Conservation (phyloP, 2,113 vertebrate genomes). For the Otolemur garnettii region DNA sequence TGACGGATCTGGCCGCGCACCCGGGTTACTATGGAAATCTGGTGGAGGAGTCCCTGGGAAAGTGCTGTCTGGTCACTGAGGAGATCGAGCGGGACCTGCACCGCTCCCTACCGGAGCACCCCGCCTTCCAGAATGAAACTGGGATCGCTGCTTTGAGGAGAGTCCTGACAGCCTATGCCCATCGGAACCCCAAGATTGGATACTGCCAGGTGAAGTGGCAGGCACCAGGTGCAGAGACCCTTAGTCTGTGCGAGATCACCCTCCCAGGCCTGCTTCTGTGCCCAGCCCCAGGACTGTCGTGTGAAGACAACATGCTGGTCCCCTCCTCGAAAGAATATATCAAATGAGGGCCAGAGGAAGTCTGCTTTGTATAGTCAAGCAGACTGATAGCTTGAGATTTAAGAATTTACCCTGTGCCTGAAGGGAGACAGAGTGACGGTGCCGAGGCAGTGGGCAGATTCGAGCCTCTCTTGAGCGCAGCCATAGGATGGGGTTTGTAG, state of each 20-base stretch:
- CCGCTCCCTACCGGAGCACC: constrained; percentile 97
- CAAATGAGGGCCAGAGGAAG: accelerated
- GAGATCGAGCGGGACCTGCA: constrained; percentile 98
- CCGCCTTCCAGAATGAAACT: constrained; percentile 95
- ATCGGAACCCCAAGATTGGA: constrained; percentile 97
- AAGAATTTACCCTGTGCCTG: accelerated
- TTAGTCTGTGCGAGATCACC: not conserved
- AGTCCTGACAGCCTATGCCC: constrained; percentile 95
- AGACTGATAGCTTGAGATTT: too few relatives aligned
- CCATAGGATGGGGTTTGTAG: accelerated
- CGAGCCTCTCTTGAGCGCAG: not conserved
- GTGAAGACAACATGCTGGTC: not conserved
- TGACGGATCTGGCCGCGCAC: constrained; percentile 90
- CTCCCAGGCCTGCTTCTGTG: accelerated
- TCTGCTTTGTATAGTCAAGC: accelerated
- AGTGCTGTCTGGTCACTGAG: constrained; percentile 92
- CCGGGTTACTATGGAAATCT: constrained; percentile 92
- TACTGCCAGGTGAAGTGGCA: constrained; percentile 94
- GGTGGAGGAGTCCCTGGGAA: constrained; percentile 94
- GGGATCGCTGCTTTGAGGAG: constrained; percentile 95
- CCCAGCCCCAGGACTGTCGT: not conserved
- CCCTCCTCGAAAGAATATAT: not conserved
- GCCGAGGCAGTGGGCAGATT: accelerated
- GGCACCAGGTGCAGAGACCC: accelerated
- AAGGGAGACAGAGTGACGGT: not conserved